A percentile compares a stretch with the other conserved stretches of the same genome.
Evolutionary conservation across 2,113 vertebrate species (phyloP).

Genomic region (Trochalopteron elliotii): DNA sequence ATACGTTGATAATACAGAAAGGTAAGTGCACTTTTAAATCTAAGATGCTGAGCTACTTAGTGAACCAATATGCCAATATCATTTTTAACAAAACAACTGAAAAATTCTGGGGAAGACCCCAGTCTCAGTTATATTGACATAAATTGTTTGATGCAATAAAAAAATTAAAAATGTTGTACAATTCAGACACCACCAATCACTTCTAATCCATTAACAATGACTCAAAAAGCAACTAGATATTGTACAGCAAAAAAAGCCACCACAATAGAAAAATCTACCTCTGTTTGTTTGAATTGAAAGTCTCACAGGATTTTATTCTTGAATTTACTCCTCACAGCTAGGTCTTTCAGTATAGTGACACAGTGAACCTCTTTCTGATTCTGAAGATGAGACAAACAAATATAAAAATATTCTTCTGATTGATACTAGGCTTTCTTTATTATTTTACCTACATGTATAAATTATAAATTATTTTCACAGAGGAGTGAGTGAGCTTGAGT

Average conservation of each 20-base stretch:
- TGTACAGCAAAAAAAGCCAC: background rate
- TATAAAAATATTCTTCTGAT: background rate
- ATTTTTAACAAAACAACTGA: background rate
- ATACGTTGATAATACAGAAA: background rate
- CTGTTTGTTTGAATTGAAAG: background rate
- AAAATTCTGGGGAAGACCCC: background rate
- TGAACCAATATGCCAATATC: background rate
- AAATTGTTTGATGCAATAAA: background rate
- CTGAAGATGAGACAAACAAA: background rate
- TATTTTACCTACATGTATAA: background rate
- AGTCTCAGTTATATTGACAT: background rate
- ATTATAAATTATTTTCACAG: background rate
- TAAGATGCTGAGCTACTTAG: background rate
- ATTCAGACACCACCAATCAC: background rate
- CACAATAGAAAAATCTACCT: background rate
- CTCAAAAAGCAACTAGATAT: background rate
- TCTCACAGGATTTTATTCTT: background rate
- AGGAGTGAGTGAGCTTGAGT: background rate
- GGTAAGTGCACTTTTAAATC: background rate
- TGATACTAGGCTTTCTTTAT: background rate
- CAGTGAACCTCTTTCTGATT: background rate
- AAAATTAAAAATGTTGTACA: background rate
- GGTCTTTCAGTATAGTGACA: background rate
- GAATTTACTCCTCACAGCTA: background rate
- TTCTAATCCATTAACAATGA: background rate